Percentiles rank a stretch among this genome's conserved stretches.
Conservation (phyloP, 1,140 invertebrate genomes). For the Bilobella aurantiaca region DNA sequence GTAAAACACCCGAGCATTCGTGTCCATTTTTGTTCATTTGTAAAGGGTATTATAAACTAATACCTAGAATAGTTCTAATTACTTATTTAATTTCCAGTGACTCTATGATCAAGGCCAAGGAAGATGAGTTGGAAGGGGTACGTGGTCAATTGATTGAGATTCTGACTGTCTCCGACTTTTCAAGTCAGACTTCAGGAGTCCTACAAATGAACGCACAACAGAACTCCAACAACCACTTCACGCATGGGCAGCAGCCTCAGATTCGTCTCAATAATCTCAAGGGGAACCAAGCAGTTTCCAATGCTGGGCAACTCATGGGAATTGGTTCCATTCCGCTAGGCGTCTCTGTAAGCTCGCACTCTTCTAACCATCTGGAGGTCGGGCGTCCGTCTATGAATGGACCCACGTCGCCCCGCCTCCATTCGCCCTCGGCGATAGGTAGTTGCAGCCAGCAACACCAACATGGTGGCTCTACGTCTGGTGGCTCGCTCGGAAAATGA, state of each 20-base stretch:
- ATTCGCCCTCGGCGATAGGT: background rate
- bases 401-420: background rate
- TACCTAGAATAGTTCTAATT: too few species aligned
- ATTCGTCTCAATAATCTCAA: slow-evolving; percentile 18
- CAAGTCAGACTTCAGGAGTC: slow-evolving; percentile 16
- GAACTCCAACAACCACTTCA: slow-evolving; percentile 1
- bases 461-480: too few species aligned
- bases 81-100: slow-evolving; percentile 19
- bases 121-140: slow-evolving; percentile 31
- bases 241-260: slow-evolving; percentile 16
- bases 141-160: slow-evolving; percentile 25
- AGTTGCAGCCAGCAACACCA: slow-evolving; percentile 12
- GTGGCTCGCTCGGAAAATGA: too few species aligned
- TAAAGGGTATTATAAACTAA: too few species aligned
- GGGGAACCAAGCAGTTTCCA: slow-evolving; percentile 2
- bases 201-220: slow-evolving; percentile 8
- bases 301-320: background rate
- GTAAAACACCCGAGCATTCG: too few species aligned
- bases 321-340: background rate
- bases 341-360: slow-evolving; percentile 5
- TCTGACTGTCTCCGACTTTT: slow-evolving; percentile 27
- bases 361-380: slow-evolving; percentile 8
- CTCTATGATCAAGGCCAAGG: slow-evolving; percentile 28
- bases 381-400: background rate
- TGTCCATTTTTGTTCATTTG: slow-evolving; percentile 1